phyloP scores from a whole-genome alignment of 23 tunicate genomes.

The Styela clava region DNA sequence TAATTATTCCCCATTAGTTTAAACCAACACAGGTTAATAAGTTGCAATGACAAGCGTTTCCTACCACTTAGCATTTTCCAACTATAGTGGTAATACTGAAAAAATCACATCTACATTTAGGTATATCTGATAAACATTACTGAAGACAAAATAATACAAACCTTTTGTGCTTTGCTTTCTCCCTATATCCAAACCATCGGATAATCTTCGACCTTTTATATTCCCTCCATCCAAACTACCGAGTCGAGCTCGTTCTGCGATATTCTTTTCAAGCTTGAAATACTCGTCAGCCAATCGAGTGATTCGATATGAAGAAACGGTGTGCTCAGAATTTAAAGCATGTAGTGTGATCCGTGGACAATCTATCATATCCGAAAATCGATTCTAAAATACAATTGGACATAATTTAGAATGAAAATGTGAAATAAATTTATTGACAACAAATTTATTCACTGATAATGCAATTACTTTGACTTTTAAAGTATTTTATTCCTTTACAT shows the following conservation, averaged over 20 bases:
- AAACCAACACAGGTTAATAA: no score
- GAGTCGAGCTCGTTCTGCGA: constrained; percentile 41
- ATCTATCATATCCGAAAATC: constrained; percentile 25
- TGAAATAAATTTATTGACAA: no score
- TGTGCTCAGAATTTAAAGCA: constrained; percentile 52
- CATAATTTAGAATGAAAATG: no score
- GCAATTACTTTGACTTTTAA: no score
- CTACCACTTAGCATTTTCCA: no score
- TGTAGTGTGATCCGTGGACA: constrained; percentile 36
- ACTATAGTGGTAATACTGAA: no score
- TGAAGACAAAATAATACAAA: neutral
- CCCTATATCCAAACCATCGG: constrained; percentile 12
- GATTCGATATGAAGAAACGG: constrained; percentile 68
- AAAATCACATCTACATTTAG: no score
- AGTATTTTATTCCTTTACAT: no score
- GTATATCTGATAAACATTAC: no score
- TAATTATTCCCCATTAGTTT: no score
- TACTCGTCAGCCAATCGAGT: constrained; percentile 63
- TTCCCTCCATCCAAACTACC: constrained; percentile 44
- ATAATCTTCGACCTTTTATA: constrained; percentile 18
- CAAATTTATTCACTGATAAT: no score
- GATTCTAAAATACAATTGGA: constrained; percentile 27
- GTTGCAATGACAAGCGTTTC: no score
- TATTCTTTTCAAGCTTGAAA: constrained; percentile 23
- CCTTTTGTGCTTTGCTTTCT: constrained; percentile 5